Evolutionary conservation across 1,140 invertebrate genomes (phyloP), one percentile per base, ranked within the genome.

Genomic region (Atta cephalotes): DNA sequence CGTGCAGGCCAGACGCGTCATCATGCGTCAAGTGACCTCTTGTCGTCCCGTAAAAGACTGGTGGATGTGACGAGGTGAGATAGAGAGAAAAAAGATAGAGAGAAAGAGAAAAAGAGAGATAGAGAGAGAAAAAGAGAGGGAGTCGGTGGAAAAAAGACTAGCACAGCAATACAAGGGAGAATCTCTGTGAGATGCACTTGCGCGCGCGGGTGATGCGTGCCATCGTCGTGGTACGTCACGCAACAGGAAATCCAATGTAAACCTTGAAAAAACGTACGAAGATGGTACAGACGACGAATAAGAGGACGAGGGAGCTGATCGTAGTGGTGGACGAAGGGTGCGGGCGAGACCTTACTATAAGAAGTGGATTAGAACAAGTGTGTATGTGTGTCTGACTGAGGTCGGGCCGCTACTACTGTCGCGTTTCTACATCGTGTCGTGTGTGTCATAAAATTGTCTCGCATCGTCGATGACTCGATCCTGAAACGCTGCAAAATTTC

Each of bases 341-440:
- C 6, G 49, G 45, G 31, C 62, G 53, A 91, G 56, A 95, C 94
- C 95, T 95, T 95, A 95, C 95, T 95, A 95, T 95, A 95, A 95
- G 94, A 95, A 95, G 92, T 95, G 94, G 94, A 95, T 95, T 94
- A 93, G 92, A 94, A 87, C 93, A 90, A 91, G 18, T 66, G 65
- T 66, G 35, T 66, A 21, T 21, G 31, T 65, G 62, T 58, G 56
- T 94, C 92, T 93, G 90, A 92, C 39, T 90, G 86, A 93, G 89
- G n/a, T 78, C 53, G 62, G 76, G 25, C 58, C 39, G 70, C 49
- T 58, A 62, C 78, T 87, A 79, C 35, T 82, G 6, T 35, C 74
- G 68, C 60, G 58, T 71, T 88, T 45, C 66, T 63, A 45, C 80
- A 45, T 87, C 82, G 79, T 77, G 66, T 45, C 39, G 39, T 45